phyloP scores from a whole-genome alignment of 2,888 invertebrate species.

The Calameuta pallipes region DNA sequence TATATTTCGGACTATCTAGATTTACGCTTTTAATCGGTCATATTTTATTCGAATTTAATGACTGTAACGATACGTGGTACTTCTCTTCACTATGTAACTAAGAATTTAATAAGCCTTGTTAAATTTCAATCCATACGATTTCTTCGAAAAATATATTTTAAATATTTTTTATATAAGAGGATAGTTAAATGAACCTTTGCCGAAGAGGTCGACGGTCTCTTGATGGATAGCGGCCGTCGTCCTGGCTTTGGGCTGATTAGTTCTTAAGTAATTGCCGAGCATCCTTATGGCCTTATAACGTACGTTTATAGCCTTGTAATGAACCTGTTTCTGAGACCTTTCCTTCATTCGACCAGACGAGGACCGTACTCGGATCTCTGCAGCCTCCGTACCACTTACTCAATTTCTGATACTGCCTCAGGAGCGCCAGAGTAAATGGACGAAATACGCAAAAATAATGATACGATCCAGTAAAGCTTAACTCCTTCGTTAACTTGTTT shows the following conservation, averaged over 20 bases:
- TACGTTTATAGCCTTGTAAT: conserved; percentile 60
- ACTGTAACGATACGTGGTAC: neutral
- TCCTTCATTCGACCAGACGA: conserved; percentile 26
- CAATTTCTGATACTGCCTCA: neutral
- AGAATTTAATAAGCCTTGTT: neutral
- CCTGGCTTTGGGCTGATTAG: conserved; percentile 56
- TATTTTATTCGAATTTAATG: neutral
- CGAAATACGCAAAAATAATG: neutral
- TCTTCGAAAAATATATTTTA: neutral
- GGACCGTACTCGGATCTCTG: neutral
- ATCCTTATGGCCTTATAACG: conserved; percentile 56
- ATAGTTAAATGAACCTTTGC: conserved; percentile 20
- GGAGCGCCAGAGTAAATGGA: neutral
- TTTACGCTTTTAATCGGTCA: neutral
- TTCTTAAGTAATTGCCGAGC: conserved; percentile 59
- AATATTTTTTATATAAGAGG: neutral
- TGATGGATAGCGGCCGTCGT: conserved; percentile 35
- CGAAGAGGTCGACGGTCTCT: conserved; percentile 32
- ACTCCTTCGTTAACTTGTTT: neutral
- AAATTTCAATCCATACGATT: neutral
- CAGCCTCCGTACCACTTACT: neutral
- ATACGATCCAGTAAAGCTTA: neutral
- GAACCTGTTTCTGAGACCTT: conserved; percentile 56
- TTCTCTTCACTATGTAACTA: neutral
- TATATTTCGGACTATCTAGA: neutral